Base-by-base conservation (phyloP, 2,888 invertebrate species). In the Agonum fuliginosum region DNA sequence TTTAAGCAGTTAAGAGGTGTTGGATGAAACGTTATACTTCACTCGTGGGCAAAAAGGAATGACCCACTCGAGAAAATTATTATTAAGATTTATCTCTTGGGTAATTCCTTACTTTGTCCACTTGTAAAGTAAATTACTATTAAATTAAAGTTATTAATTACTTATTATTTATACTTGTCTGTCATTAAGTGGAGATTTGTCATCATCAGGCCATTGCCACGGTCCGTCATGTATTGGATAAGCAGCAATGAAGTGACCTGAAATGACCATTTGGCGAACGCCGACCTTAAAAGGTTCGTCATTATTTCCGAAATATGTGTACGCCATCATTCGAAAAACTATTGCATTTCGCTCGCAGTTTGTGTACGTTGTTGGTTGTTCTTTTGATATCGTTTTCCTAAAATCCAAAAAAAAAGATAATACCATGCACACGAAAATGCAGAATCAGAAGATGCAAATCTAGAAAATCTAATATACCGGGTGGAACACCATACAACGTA, bases 211-310 rank as follows among this genome's bases (percentile, higher is more conserved):
- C 83, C 85, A 84, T 72, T 83, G 73, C 78, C 83, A 83, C 2
- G 81, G 80, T 2, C 86, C 86, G 73, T 86, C 86, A 78, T 87
- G 87, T 22, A 87, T 79, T 2, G 86, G 84, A 81, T 82, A 86
- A 10, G 83, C 85, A 72, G 83, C 83, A 24, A 81, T 27, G 30
- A 87, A 80, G 5, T 84, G 80, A 37, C 82, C 80, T 20, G 80
- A 79, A 2, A 80, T 69, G 3, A 84, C 34, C 46, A 87, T 79
- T 67, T 83, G 84, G 17, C 80, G 58, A 20, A 85, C 71, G 2
- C 87, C 86, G 67, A 81, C 82, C 41, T 85, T 82, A 14, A 80
- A 76, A 6, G 78, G 67, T 3, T 78, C 73, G 1, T 79, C 72
- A 0, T 79, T 12, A 6, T 17, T 5, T 0, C 86, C 86, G 78